Evolutionary conservation across 2,888 invertebrate genomes (phyloP), one percentile per base, ranked within the genome.

Genomic region (Embidobia sp.): DNA sequence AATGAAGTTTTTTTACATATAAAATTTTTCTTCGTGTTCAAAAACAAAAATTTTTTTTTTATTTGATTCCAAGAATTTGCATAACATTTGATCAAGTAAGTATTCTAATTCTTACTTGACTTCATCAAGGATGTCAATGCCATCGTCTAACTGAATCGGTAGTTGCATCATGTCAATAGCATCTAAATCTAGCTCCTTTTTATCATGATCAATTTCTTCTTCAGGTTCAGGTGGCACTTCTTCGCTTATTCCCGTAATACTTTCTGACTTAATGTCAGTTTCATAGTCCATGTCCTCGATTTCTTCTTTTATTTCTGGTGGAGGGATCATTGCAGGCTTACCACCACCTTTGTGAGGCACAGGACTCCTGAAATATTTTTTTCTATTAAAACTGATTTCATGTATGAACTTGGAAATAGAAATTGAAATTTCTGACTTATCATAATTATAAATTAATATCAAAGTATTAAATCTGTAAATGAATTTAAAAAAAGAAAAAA

Each of bases 111-210:
- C 86, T 79, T 86, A 90, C 85, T 91, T 91, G 22, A 92, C 90
- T 67, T 91, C 91, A 46, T 88, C 89, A 44, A 92, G 85, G 75
- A 92, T 91, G 73, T 92, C 92, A 40, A 90, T 81, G 85, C 92
- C 85, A 81, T 94, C 94, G 13, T 94, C 94, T 76, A 95, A 88
- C 86, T 95, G 94, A 61, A 95, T 93, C 0, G 95, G 95, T 51
- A 95, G 88, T 73, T 94, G 93, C 94, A 95, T 94, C 93, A 95
- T 94, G 81, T 95, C 94, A 53, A 93, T 92, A 10, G 91, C 91
- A 67, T 93, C 92, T 16, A 93, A 85, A 84, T 93, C 93, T 57
- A 89, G 79, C 70, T 87, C 87, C 51, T 88, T 87, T 51, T 89
- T 88, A 13, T 84, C 83, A 3, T 82, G 82, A 26, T 87, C 85